These are phyloP conservation scores for Euphydryas editha DNA, from an alignment of 2,888 invertebrate genomes.

Conservation along the genomic window DNA sequence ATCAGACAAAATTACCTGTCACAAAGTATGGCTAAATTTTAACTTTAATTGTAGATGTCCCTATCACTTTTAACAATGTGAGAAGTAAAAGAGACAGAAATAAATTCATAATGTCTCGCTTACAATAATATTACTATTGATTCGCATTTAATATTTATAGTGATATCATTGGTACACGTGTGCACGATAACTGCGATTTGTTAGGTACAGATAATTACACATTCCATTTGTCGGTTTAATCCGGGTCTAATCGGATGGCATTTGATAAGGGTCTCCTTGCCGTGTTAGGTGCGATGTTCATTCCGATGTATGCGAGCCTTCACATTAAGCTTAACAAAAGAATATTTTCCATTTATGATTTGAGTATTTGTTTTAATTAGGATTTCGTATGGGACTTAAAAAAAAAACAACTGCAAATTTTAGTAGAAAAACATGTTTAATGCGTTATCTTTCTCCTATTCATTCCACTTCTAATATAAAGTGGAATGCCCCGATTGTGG, in stretches of 20 bases:
- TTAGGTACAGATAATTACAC: slow-evolving; percentile 76
- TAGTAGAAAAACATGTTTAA: no score
- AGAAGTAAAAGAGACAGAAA: background rate
- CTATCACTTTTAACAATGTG: no score
- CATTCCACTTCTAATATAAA: no score
- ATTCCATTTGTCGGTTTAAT: slow-evolving; percentile 80
- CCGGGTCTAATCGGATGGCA: slow-evolving; percentile 69
- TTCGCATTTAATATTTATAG: slow-evolving; percentile 11
- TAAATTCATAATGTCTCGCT: background rate
- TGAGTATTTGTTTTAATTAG: background rate
- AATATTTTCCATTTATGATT: slow-evolving; percentile 13
- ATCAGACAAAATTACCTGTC: no score
- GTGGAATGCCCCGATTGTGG: no score
- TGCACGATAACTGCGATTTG: slow-evolving; percentile 60
- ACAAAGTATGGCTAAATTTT: no score
- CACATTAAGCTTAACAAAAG: slow-evolving; percentile 15
- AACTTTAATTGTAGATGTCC: no score
- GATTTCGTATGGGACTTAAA: no score
- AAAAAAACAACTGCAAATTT: no score
- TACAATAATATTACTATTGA: background rate
- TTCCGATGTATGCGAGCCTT: slow-evolving; percentile 19
- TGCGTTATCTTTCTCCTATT: no score
- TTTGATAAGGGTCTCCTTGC: slow-evolving; percentile 72
- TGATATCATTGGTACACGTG: slow-evolving; percentile 32
- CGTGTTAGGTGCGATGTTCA: slow-evolving; percentile 50